Base-by-base conservation (phyloP, 2,113 vertebrate species). In the Ctenodactylus gundi region DNA sequence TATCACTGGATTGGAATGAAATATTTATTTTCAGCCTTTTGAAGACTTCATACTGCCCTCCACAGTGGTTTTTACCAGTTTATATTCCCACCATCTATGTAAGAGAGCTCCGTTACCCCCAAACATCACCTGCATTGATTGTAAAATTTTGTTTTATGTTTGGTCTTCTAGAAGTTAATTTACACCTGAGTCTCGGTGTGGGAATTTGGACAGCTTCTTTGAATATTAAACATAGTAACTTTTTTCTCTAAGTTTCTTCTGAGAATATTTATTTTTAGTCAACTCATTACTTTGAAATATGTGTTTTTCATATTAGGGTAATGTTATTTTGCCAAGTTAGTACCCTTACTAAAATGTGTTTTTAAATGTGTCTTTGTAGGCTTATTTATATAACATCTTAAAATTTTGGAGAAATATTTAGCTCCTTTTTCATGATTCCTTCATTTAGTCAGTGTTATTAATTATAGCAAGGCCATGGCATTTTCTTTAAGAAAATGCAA, bases 291-390 rank as follows among this genome's bases (percentile, higher is more conserved):
- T 82, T 86, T 31, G 75, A 70, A 36, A 31, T 20, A 87, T 17
- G 41, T 89, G 18, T 51, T 96, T 81, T 81, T 81, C 73, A 46
- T 81, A 68, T 49, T 92, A 62, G 76, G 31, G n/a, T 51, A 68
- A 60, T 76, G 51, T 55, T 11, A 68, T 65, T 73, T 11, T n/a
- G n/a, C n/a, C n/a, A n/a, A n/a, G n/a, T n/a, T n/a, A 46, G n/a
- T 21, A 58, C 77, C 41, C 57, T 88, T 65, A 72, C 13, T 41
- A 36, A 29, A 90, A 73, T 88, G 0, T 39, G 34, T 87, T 14
- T 83, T 65, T 41, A 76, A 81, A 90, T 84, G 21, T 72, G 65
- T 78, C 15, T 73, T 83, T 34, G 25, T 31, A 70, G 57, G 27
- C 7, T 18, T 77, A 21, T 64, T 86, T 10, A 58, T 20, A 29